A percentile compares a stretch with the other conserved stretches of the same genome.
These are phyloP conservation scores for Tursiops truncatus DNA, from an alignment of 2,113 vertebrate species.

Conservation along the genomic window DNA sequence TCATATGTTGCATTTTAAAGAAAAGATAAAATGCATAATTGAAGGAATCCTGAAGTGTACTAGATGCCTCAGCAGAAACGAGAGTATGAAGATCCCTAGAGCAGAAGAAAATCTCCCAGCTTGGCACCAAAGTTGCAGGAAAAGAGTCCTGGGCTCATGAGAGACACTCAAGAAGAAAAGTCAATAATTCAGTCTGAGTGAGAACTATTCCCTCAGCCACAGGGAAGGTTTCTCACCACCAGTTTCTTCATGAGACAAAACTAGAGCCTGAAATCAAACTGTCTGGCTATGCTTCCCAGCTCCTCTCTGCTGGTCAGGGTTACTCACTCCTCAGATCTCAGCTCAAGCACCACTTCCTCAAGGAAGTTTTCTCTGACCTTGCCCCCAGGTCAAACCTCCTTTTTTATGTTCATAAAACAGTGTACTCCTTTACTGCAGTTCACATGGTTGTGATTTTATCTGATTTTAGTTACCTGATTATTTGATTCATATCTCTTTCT, in stretches of 20 bases:
- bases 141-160: neutral
- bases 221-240: neutral
- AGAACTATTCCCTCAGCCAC: neutral
- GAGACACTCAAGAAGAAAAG: neutral
- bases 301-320: slow-evolving; percentile 33
- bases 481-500: neutral
- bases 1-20: neutral
- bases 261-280: slow-evolving; percentile 1
- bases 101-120: neutral
- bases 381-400: neutral
- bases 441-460: neutral
- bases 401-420: neutral
- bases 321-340: slow-evolving; percentile 49
- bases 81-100: neutral
- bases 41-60: neutral
- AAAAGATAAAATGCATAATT: no score
- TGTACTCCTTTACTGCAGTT: neutral
- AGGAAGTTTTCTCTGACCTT: slow-evolving; percentile 65
- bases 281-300: neutral
- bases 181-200: neutral
- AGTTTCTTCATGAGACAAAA: slow-evolving; percentile 17
- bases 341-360: slow-evolving; percentile 53
- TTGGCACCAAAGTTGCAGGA: neutral
- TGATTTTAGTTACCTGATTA: neutral
- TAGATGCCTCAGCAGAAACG: neutral